A percentile compares a stretch with the other conserved stretches of the same genome.
Conservation (phyloP, 2,797 vertebrate species). For the Chaetodon trifasciatus region DNA sequence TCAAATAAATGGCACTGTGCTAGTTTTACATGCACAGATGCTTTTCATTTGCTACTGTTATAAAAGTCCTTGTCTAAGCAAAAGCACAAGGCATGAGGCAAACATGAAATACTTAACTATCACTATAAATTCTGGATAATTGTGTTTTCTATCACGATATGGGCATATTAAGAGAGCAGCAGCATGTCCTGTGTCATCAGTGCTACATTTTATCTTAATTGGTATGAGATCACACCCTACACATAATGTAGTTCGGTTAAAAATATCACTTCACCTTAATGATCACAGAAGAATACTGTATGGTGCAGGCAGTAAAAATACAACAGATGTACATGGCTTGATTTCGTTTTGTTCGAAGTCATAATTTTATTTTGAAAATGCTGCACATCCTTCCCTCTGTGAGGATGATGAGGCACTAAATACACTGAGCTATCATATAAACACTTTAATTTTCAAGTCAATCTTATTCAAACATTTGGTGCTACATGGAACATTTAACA, state of each 20-base stretch:
- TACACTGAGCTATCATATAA: not conserved
- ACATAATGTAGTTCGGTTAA: not conserved
- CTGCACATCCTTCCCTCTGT: conserved; percentile 16
- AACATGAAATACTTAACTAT: not conserved
- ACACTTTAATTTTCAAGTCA: not conserved
- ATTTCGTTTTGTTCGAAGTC: conserved; percentile 18
- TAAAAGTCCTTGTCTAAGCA: not conserved
- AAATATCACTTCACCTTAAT: not conserved
- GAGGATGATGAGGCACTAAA: conserved; percentile 22
- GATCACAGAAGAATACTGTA: not conserved
- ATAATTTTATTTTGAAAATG: conserved; percentile 43
- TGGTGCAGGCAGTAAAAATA: not conserved
- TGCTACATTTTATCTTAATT: conserved; percentile 5
- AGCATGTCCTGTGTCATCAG: not conserved
- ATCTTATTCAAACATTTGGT: conserved; percentile 24
- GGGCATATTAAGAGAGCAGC: not conserved
- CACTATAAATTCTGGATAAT: not conserved
- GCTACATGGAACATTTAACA: conserved; percentile 12
- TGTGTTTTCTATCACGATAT: not conserved
- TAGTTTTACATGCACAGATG: not conserved
- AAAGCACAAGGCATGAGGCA: not conserved
- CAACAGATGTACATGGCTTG: conserved; percentile 11
- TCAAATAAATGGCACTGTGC: not conserved
- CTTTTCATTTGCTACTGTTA: not conserved
- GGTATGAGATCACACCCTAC: not conserved